phyloP scores from a whole-genome alignment of 2,797 vertebrate genomes.

The Bucorvus abyssinicus region DNA sequence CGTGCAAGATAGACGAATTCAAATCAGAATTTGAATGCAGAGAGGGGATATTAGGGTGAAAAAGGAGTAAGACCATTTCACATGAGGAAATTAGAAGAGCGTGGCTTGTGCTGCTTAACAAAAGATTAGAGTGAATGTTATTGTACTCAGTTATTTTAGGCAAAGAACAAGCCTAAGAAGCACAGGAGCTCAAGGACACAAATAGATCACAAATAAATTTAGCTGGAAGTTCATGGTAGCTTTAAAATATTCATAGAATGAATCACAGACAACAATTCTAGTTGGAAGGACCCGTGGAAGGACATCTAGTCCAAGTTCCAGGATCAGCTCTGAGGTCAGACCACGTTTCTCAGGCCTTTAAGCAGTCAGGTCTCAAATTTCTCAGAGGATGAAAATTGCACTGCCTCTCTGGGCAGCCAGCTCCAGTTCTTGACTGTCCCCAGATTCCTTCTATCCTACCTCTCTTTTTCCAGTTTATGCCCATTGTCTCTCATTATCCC shows the following conservation, averaged over 20 bases:
- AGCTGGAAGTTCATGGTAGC: not conserved
- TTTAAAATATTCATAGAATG: constrained; percentile 16
- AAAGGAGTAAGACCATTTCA: not conserved
- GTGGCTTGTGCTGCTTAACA: not conserved
- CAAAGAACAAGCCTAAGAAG: not conserved
- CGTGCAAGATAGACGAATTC: not conserved
- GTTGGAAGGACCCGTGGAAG: not conserved
- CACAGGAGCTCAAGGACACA: not conserved
- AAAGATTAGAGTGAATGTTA: not conserved
- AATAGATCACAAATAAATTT: constrained; percentile 5
- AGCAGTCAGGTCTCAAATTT: not conserved
- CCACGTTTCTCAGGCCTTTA: not conserved
- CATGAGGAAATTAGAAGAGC: not conserved
- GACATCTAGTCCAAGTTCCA: not conserved
- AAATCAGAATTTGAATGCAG: not conserved
- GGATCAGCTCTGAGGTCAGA: not conserved
- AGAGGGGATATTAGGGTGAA: not conserved
- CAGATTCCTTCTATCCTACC: not conserved
- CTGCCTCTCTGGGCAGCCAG: not conserved
- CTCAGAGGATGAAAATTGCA: not conserved
- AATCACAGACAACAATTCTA: not conserved
- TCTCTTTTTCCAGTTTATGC: not conserved
- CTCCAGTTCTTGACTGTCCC: not conserved
- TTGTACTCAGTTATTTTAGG: constrained; percentile 1
- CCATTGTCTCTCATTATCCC: not conserved